Evolutionary conservation across 2,888 invertebrate genomes (phyloP), one percentile per base, ranked within the genome.

Genomic region (Ophion slaviceki): DNA sequence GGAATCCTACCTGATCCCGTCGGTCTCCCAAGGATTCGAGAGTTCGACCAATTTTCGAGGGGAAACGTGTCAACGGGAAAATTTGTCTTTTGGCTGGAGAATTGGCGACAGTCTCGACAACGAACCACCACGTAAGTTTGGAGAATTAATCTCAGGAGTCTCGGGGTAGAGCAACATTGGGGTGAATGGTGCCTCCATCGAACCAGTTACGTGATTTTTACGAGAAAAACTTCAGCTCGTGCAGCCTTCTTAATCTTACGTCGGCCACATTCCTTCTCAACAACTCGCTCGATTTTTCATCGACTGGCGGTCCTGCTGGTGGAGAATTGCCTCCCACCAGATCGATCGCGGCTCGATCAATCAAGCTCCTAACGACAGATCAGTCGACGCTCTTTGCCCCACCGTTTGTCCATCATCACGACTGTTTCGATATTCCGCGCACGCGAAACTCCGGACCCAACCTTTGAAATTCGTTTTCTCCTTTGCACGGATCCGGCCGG

Each of bases 291-390:
- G 67, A 53, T 62, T 68, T 20, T 14, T n/a, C n/a, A 28, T 59
- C 64, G 45, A 20, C 53, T 53, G 53, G 53, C 17, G 17, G 17
- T 14, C 53, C 5, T 17, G 17, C 53, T 53, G 8, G 7, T 40
- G 7, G 53, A 53, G 14, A 53, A 53, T 75, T 80, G 53, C 53
- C 68, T 2, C 57, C 45, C n/a, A 45, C 57, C 20, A 40, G 80
- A 80, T 76, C 71, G 45, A 80, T 83, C 61, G 47, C 67, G 24
- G 61, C 14, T 62, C 80, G 75, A 84, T 80, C 75, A 80, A 80
- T 75, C 80, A 80, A 70, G n/a, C 17, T 62, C 61, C 14, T 76
- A 82, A 82, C 78, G 78, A 78, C 72, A 74, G 32, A 10, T 24
- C 59, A 14, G 45, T 67, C 47, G 72, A 66, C 47, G 47, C 67